Percentiles rank a stretch among this genome's conserved stretches.
Conservation (phyloP, 2,888 invertebrate species). For the Coenonympha glycerion region DNA sequence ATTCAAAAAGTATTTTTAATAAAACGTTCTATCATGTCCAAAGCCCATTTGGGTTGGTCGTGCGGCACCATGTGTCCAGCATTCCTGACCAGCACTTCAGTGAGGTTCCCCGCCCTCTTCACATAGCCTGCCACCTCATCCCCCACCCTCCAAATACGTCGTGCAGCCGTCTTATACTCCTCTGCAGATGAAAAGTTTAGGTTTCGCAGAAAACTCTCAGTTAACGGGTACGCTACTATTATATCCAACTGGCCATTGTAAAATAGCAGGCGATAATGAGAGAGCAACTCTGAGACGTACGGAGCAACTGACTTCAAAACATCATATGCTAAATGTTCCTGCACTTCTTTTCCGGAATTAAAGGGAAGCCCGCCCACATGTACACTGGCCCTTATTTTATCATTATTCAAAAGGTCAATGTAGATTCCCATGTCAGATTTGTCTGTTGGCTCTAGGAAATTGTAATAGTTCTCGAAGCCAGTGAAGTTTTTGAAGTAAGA, state of each 20-base stretch:
- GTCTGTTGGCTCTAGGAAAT: conserved; percentile 75
- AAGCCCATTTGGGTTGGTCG: conserved; percentile 77
- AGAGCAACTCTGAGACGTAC: conserved; percentile 57
- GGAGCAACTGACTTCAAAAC: conserved; percentile 76
- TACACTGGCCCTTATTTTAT: conserved; percentile 66
- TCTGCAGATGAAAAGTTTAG: conserved; percentile 79
- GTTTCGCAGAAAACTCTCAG: conserved; percentile 79
- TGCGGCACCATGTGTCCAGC: conserved; percentile 85
- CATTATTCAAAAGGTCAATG: conserved; percentile 46
- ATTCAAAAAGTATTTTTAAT: conserved; percentile 45
- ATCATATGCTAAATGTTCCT: conserved; percentile 70
- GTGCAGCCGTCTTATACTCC: conserved; percentile 77
- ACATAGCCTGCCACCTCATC: conserved; percentile 83
- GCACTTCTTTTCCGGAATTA: conserved; percentile 63
- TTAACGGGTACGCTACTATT: conserved; percentile 77
- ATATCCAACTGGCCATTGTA: conserved; percentile 82
- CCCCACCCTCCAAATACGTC: conserved; percentile 80
- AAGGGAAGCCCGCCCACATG: conserved; percentile 79
- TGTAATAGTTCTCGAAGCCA: conserved; percentile 85
- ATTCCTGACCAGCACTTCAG: conserved; percentile 82
- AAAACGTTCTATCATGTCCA: conserved; percentile 75
- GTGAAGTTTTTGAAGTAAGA: conserved; percentile 79
- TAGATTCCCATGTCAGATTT: conserved; percentile 61
- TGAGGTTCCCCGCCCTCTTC: conserved; percentile 81
- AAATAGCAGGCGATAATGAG: conserved; percentile 73